Percentiles rank a stretch among this genome's conserved stretches.
Conservation (phyloP, 2,888 invertebrate species). For the Limenitis camilla region DNA sequence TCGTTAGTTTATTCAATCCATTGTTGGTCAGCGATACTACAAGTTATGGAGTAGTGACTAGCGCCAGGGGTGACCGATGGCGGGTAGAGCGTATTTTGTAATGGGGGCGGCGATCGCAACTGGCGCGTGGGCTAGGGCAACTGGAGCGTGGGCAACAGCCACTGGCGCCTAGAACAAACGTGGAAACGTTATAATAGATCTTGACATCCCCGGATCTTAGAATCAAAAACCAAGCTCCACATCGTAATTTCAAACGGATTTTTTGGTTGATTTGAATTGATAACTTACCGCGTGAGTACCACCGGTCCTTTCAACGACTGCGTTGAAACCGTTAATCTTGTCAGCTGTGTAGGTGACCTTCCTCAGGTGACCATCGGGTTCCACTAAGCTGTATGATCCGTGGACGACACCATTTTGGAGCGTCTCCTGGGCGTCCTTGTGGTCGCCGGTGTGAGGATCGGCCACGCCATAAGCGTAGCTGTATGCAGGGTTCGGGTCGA, state of each 20-base stretch:
- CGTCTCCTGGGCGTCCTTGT: conserved; percentile 67
- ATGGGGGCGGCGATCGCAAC: conserved; percentile 53
- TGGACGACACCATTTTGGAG: conserved; percentile 71
- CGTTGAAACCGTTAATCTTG: conserved; percentile 69
- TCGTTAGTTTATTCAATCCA: conserved; percentile 7
- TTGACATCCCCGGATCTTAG: background rate
- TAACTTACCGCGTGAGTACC: conserved; percentile 55
- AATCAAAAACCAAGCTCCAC: background rate
- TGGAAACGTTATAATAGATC: background rate
- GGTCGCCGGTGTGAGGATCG: conserved; percentile 69
- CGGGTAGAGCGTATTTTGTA: conserved; percentile 39
- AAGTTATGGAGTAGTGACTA: conserved; percentile 35
- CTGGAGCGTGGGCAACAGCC: conserved; percentile 43
- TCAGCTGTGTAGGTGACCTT: conserved; percentile 73
- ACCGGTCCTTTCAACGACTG: conserved; percentile 68
- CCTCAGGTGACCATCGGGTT: conserved; percentile 67
- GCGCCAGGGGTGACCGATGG: conserved; percentile 60
- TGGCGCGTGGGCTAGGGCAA: conserved; percentile 46
- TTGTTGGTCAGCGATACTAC: conserved; percentile 33
- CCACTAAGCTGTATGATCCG: conserved; percentile 70
- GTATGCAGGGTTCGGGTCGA: conserved; percentile 71
- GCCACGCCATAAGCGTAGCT: conserved; percentile 69
- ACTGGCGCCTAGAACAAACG: conserved; percentile 30
- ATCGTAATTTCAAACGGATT: background rate
- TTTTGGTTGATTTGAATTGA: background rate